Percentiles rank a stretch among this genome's conserved stretches.
phyloP scores from a whole-genome alignment of 2,797 vertebrate genomes.

The Enteromius anoplus region DNA sequence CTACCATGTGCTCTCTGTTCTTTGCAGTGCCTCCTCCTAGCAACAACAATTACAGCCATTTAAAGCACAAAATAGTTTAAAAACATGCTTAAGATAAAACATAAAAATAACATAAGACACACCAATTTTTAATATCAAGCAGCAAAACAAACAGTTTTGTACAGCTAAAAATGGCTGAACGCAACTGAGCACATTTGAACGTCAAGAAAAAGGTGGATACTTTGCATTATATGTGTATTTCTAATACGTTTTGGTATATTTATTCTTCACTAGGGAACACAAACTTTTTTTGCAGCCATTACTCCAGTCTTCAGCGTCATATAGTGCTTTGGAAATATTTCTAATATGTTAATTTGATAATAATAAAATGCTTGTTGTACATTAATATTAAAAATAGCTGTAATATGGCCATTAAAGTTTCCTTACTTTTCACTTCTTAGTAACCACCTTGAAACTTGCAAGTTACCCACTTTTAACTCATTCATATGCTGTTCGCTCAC shows the following conservation, averaged over 20 bases:
- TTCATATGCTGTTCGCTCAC: not conserved
- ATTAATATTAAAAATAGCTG: not conserved
- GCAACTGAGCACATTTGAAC: too few relatives aligned
- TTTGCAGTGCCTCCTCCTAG: too few relatives aligned
- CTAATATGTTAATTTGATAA: not conserved
- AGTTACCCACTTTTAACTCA: not conserved
- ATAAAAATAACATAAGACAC: too few relatives aligned
- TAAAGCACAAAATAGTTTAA: too few relatives aligned
- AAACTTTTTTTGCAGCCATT: not conserved
- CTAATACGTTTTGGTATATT: not conserved
- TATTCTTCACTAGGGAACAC: not conserved
- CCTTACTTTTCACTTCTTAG: not conserved
- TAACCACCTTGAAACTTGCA: not conserved
- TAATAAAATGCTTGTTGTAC: too few relatives aligned
- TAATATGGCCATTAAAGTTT: not conserved
- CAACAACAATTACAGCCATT: too few relatives aligned
- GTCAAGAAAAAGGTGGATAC: too few relatives aligned
- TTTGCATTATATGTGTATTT: not conserved
- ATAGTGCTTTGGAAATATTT: not conserved
- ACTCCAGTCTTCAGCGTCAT: not conserved
- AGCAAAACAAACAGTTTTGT: too few relatives aligned
- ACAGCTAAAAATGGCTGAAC: too few relatives aligned
- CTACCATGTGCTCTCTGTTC: too few relatives aligned
- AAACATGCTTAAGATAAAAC: too few relatives aligned
- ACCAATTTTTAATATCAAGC: too few relatives aligned